Evolutionary conservation across 2,113 vertebrate genomes (phyloP), one percentile per base, ranked within the genome.

Genomic region (Hymenochirus boettgeri): DNA sequence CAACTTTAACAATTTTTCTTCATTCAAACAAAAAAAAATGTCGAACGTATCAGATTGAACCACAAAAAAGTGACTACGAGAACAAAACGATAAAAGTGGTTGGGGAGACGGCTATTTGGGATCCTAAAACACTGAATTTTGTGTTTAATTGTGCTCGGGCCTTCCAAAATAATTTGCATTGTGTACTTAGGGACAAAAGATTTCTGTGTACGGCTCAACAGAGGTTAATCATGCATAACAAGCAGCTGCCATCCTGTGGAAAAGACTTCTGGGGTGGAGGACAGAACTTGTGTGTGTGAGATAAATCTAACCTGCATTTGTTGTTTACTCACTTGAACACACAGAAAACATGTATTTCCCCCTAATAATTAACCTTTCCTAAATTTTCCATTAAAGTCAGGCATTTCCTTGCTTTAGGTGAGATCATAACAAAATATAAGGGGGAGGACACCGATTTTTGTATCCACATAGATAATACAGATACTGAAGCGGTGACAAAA

Each of bases 161-260:
- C 95, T 96, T 96, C 92, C 91, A 93, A 97, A 90, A 91, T 89
- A 91, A 97, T 97, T 94, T 93, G 92, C 93, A 94, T 96, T 96
- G 93, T 94, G 92, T 91, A 88, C 76, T 83, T 91, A 87, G 88
- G 89, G 90, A 95, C 91, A 89, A 95, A 91, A 88, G 86, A 90
- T 93, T 89, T 90, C 83, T 86, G 84, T 81, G 83, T 80, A 89
- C 86, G 87, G 89, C 92, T 95, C 90, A 95, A 87, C 91, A 88
- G 89, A 88, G 84, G 81, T 90, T 90, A 91, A 89, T 92, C 91
- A 91, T 87, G 88, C 89, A 88, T 90, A 89, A 80, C 81, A 86
- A 77, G 77, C 89, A 89, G 88, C 88, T 90, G 89, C 86, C 85
- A 72, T 69, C 72, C 82, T 74, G 80, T 78, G 77, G 79, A 85